Percentiles rank a stretch among this genome's conserved stretches.
Conservation (phyloP, 2,113 vertebrate species). For the Oceanodroma tethys region DNA sequence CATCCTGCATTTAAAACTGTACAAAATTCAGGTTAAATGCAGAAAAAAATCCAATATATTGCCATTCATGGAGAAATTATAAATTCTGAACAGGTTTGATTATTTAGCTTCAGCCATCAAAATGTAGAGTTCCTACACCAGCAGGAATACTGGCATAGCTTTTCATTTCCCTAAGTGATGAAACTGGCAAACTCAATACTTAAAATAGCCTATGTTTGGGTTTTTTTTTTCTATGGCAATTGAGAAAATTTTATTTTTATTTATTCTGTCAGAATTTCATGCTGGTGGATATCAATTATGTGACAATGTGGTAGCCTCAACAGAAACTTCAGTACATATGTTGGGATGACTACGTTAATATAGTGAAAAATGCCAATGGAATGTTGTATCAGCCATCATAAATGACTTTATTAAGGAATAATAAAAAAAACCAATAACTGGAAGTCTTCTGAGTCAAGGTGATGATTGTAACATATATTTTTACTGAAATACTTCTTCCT, state of each 20-base stretch:
- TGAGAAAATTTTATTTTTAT: not conserved
- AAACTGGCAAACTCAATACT: not conserved
- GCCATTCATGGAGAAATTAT: not conserved
- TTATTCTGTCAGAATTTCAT: not conserved
- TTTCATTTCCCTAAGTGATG: not conserved
- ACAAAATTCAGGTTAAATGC: not conserved
- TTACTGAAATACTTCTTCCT: not conserved
- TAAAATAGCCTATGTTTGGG: not conserved
- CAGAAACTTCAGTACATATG: not conserved
- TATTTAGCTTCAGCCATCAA: not conserved
- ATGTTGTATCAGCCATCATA: not conserved
- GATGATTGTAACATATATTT: not conserved
- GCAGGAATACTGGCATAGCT: not conserved
- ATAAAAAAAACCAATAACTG: not conserved
- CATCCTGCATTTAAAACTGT: not conserved
- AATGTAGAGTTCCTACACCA: not conserved
- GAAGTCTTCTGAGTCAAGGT: not conserved
- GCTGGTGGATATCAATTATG: not conserved
- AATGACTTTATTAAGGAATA: not conserved
- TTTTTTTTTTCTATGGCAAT: not conserved
- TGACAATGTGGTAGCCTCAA: not conserved
- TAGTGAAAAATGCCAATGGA: not conserved
- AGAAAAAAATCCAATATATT: not conserved
- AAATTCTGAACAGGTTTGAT: not conserved
- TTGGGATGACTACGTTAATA: not conserved